phyloP scores from a whole-genome alignment of 2,797 vertebrate species.

The Macropus fuliginosus region DNA sequence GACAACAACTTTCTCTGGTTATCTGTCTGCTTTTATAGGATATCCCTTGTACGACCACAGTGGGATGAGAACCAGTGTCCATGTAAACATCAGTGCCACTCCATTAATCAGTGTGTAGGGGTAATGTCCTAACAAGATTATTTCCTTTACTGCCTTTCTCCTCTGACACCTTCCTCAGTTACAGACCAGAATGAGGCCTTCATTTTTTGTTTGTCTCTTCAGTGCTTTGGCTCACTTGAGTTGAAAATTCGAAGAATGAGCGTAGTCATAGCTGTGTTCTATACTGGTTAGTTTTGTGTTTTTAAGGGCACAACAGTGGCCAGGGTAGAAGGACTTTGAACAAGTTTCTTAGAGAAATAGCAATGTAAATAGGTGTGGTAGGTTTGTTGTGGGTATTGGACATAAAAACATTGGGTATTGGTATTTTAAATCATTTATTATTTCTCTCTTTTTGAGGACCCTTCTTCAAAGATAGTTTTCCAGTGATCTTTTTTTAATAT shows the following conservation, averaged over 20 bases:
- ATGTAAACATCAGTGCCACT: not conserved
- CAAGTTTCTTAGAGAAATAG: conserved; percentile 75
- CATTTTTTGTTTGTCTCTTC: conserved; percentile 45
- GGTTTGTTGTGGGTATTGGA: conserved; percentile 77
- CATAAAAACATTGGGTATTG: conserved; percentile 67
- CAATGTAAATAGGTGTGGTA: conserved; percentile 73
- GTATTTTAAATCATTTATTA: conserved; percentile 72
- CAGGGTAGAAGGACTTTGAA: conserved; percentile 58
- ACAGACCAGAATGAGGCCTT: conserved; percentile 48
- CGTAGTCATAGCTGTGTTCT: conserved; percentile 72
- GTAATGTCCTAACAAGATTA: not conserved
- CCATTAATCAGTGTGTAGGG: not conserved
- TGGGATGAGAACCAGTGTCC: not conserved
- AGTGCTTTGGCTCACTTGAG: conserved; percentile 35
- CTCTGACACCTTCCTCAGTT: not conserved
- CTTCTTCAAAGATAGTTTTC: conserved; percentile 59
- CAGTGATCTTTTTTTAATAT: conserved; percentile 10
- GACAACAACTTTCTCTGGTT: not conserved
- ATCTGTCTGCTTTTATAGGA: conserved; percentile 12
- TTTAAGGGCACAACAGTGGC: conserved; percentile 68
- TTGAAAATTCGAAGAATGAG: conserved; percentile 28
- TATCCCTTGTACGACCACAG: not conserved
- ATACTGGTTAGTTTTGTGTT: conserved; percentile 74
- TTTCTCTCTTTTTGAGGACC: conserved; percentile 52
- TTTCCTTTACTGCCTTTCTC: conserved; percentile 24